phyloP scores from a whole-genome alignment of 2,797 vertebrate genomes.

The Sebastes umbrosus region DNA sequence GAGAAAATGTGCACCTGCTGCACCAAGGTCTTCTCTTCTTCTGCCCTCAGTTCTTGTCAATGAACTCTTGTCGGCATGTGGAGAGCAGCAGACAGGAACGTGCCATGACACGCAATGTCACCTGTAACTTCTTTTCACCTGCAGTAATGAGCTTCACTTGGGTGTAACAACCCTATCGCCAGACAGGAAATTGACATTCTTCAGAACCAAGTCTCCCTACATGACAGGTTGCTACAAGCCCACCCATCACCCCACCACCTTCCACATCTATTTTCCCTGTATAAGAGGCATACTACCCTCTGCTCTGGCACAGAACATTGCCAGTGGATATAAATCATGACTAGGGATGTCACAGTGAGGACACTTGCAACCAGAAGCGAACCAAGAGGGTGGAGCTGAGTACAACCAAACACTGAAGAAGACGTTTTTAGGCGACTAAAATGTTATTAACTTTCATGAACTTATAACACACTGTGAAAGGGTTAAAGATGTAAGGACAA shows the following conservation, averaged over 20 bases:
- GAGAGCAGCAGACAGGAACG: background rate
- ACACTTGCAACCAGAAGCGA: too few relatives aligned
- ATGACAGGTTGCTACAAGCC: background rate
- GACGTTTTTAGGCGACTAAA: fast-evolving
- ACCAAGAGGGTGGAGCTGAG: too few relatives aligned
- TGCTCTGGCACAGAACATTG: background rate
- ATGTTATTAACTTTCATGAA: too few relatives aligned
- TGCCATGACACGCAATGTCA: background rate
- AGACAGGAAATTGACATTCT: background rate
- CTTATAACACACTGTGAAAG: too few relatives aligned
- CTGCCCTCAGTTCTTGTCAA: background rate
- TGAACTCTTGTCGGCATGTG: background rate
- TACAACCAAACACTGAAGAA: too few relatives aligned
- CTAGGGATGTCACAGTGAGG: too few relatives aligned
- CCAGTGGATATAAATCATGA: background rate
- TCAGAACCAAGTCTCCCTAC: background rate
- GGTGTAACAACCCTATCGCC: background rate
- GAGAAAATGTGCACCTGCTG: background rate
- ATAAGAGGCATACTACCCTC: background rate
- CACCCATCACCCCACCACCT: background rate
- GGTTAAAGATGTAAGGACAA: too few relatives aligned
- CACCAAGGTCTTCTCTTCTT: background rate
- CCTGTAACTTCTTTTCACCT: background rate
- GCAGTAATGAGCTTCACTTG: background rate
- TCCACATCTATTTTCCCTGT: background rate